Evolutionary conservation across 2,888 invertebrate species (phyloP).

Genomic region (Heliconius cydno): DNA sequence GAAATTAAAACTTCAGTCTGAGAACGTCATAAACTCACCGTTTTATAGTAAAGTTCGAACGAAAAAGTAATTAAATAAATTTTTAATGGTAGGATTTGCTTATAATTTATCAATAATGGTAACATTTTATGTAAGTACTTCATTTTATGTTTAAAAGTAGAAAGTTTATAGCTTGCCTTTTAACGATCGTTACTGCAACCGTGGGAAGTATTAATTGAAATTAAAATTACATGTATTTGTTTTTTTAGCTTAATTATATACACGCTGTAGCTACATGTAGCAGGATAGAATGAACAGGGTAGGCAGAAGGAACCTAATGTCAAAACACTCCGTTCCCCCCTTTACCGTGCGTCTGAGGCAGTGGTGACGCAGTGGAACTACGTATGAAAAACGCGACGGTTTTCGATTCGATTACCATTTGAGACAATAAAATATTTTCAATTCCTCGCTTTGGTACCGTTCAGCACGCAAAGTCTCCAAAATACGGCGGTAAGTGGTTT

Average conservation of each 20-base stretch:
- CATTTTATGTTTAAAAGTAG: slow-evolving; percentile 8
- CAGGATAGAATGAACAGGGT: too few species aligned
- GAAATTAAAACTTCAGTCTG: neutral
- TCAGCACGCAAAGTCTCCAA: too few species aligned
- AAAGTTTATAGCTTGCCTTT: neutral
- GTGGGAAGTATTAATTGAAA: slow-evolving; percentile 14
- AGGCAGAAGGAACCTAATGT: too few species aligned
- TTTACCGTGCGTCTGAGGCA: too few species aligned
- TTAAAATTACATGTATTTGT: too few species aligned
- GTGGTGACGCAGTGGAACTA: too few species aligned
- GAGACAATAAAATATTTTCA: too few species aligned
- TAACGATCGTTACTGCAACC: neutral
- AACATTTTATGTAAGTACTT: slow-evolving; percentile 1
- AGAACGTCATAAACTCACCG: neutral
- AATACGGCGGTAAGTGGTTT: neutral
- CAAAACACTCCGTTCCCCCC: too few species aligned
- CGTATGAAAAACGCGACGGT: too few species aligned
- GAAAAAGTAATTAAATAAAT: neutral
- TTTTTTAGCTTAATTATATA: neutral
- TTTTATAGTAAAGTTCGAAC: neutral
- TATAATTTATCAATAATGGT: neutral
- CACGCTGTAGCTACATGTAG: neutral
- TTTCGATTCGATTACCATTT: too few species aligned
- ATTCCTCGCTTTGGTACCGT: too few species aligned
- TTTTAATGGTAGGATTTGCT: neutral